These are phyloP conservation scores for Bufo bufo DNA, from an alignment of 2,113 vertebrate genomes.

Conservation along the genomic window DNA sequence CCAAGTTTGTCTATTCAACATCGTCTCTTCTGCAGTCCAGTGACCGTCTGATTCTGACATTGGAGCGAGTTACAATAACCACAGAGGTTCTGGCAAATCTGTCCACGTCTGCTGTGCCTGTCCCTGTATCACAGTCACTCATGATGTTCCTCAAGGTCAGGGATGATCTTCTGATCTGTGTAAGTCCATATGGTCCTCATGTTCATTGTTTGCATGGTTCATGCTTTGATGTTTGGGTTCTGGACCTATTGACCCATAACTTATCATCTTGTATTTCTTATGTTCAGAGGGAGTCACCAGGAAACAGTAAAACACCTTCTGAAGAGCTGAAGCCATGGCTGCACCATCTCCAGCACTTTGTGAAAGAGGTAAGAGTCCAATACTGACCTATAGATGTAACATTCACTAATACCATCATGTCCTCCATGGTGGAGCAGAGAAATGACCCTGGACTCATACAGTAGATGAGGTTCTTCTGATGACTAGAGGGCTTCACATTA, in stretches of 20 bases:
- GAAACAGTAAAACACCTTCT: not conserved
- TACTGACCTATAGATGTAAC: not conserved
- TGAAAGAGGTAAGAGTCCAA: not conserved
- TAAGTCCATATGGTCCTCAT: not conserved
- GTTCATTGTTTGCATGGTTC: not conserved
- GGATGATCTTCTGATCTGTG: constrained; percentile 34
- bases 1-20: not conserved
- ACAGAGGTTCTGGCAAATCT: not conserved
- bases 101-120: not conserved
- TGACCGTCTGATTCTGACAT: constrained; percentile 26
- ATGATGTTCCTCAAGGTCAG: not conserved
- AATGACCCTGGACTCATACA: not conserved
- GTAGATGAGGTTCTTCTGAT: not conserved
- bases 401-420: not conserved
- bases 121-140: not conserved
- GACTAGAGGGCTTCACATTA: not conserved
- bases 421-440: not conserved
- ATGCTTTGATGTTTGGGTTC: not conserved
- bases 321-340: constrained; percentile 11
- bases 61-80: constrained; percentile 7
- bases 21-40: not conserved
- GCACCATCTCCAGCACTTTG: not conserved
- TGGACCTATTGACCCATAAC: too few species aligned
- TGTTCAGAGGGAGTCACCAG: constrained; percentile 1
- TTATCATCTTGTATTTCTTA: too few species aligned